Percentiles rank a stretch among this genome's conserved stretches.
Conservation (phyloP, 2,113 vertebrate genomes). For the Gopherus evgoodei region DNA sequence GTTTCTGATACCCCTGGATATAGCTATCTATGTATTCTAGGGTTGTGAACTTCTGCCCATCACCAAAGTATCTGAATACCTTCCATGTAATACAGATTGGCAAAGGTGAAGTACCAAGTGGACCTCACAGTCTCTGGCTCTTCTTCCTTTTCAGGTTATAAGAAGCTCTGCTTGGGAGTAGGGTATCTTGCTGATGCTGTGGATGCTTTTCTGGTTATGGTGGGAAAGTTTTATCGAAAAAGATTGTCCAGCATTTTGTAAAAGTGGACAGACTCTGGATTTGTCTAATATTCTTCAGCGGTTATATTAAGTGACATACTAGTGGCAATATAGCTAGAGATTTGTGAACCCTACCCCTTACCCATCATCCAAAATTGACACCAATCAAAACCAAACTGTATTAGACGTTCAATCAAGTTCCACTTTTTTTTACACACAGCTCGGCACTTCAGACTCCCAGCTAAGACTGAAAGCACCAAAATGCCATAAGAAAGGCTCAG, state of each 20-base stretch:
- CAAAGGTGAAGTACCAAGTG: not conserved
- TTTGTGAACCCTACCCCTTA: not conserved
- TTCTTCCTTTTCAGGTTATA: not conserved
- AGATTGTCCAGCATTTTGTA: not conserved
- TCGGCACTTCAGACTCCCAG: constrained; percentile 1
- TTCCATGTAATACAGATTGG: not conserved
- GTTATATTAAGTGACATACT: constrained; percentile 19
- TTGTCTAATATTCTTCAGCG: not conserved
- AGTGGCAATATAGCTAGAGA: not conserved
- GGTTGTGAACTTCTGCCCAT: not conserved
- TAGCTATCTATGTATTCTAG: not conserved
- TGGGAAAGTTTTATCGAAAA: not conserved
- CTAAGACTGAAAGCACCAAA: not conserved
- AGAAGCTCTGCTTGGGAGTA: not conserved
- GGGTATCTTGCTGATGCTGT: fast-evolving
- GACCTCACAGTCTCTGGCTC: not conserved
- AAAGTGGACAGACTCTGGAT: not conserved
- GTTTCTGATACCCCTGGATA: not conserved
- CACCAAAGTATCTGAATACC: not conserved
- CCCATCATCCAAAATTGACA: constrained; percentile 24
- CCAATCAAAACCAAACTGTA: constrained; percentile 25
- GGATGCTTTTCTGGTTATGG: not conserved
- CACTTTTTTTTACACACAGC: not conserved
- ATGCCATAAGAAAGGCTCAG: not conserved
- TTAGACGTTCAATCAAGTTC: constrained; percentile 29